Percentiles rank a stretch among this genome's conserved stretches.
phyloP scores from a whole-genome alignment of 1,140 invertebrate species.

The Procambarus clarkii region DNA sequence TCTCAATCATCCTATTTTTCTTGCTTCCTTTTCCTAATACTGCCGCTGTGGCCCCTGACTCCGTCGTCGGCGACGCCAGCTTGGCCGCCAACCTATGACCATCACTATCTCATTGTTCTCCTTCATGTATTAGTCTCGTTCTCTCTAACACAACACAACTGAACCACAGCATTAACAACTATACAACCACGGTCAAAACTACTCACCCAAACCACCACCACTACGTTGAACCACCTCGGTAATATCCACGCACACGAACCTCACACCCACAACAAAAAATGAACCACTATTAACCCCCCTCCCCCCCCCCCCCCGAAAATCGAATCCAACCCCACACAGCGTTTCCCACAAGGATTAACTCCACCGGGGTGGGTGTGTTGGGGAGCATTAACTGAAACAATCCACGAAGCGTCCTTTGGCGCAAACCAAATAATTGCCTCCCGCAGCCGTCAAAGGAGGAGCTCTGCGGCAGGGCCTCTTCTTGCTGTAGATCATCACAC shows the following conservation, averaged over 20 bases:
- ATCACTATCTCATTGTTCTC: too few species aligned
- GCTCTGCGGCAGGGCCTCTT: background rate
- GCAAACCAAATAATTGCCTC: conserved; percentile 18
- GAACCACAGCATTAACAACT: background rate
- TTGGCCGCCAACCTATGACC: too few species aligned
- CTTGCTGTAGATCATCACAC: background rate
- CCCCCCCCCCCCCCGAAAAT: background rate
- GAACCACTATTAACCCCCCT: background rate
- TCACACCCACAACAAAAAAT: background rate
- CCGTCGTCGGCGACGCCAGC: too few species aligned
- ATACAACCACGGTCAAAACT: too few species aligned
- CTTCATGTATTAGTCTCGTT: too few species aligned
- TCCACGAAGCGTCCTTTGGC: background rate
- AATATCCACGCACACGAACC: too few species aligned
- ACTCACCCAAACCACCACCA: too few species aligned
- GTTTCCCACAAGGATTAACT: conserved; percentile 14
- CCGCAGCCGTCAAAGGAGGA: background rate
- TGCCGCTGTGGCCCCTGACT: too few species aligned
- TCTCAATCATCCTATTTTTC: too few species aligned
- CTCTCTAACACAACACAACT: too few species aligned
- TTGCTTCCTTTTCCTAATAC: too few species aligned
- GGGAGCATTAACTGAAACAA: conserved; percentile 1
- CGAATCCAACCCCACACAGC: background rate
- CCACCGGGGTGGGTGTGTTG: background rate
- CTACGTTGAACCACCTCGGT: too few species aligned